A percentile compares a stretch with the other conserved stretches of the same genome.
phyloP scores from a whole-genome alignment of 2,797 vertebrate genomes.

The Acrossocheilus fasciatus region DNA sequence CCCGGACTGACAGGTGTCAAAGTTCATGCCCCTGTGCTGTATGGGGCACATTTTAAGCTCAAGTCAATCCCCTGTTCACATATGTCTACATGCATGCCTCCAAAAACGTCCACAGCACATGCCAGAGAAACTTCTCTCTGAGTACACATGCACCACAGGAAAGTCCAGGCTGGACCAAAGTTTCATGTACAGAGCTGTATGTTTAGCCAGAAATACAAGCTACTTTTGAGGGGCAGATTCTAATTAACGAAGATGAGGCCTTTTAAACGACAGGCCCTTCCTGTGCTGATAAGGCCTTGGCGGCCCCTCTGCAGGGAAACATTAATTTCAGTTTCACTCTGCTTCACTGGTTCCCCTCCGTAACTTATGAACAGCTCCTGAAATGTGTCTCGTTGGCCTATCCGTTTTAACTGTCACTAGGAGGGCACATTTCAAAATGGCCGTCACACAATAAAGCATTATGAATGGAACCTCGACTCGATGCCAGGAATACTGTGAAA shows the following conservation, averaged over 20 bases:
- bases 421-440: slow-evolving; percentile 55
- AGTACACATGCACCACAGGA: neutral
- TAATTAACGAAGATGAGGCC: slow-evolving; percentile 65
- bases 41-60: slow-evolving; percentile 41
- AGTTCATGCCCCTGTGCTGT: slow-evolving; percentile 7
- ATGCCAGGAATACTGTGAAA: slow-evolving; percentile 53
- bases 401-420: slow-evolving; percentile 45
- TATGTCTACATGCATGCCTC: slow-evolving; percentile 1
- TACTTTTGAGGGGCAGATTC: slow-evolving; percentile 62
- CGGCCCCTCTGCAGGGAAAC: slow-evolving; percentile 33
- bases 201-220: slow-evolving; percentile 72
- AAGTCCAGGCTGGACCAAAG: neutral
- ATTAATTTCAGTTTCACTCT: slow-evolving; percentile 44
- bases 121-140: slow-evolving; percentile 32
- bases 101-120: slow-evolving; percentile 39
- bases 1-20: slow-evolving; percentile 34
- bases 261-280: slow-evolving; percentile 56
- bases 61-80: slow-evolving; percentile 33
- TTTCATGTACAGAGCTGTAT: slow-evolving; percentile 35
- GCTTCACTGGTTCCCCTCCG: slow-evolving; percentile 28
- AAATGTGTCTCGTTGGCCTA: neutral
- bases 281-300: slow-evolving; percentile 50
- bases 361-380: slow-evolving; percentile 7
- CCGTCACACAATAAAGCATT: slow-evolving; percentile 36
- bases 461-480: slow-evolving; percentile 36